These are phyloP conservation scores for Hepsetus odoe DNA, from an alignment of 2,113 vertebrate genomes.

Conservation along the genomic window DNA sequence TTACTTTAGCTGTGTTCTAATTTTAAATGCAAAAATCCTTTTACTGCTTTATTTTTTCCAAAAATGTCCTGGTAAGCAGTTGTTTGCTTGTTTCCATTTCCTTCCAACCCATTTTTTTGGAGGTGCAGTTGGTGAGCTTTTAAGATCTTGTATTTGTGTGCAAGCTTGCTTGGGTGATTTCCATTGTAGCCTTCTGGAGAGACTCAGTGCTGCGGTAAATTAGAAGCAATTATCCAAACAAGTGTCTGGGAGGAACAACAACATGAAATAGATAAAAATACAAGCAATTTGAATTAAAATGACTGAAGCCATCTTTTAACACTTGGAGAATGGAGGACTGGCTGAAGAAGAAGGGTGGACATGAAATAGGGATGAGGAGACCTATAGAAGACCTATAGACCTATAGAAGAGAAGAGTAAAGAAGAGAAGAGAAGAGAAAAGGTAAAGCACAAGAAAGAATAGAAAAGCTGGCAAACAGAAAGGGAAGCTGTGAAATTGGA, in stretches of 20 bases:
- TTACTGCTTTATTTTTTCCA: background rate
- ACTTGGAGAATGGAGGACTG: background rate
- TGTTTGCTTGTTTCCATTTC: too few species aligned
- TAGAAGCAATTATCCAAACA: slow-evolving; percentile 26
- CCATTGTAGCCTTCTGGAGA: background rate
- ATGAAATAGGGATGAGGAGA: background rate
- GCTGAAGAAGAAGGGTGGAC: slow-evolving; percentile 23
- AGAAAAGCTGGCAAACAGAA: slow-evolving; percentile 42
- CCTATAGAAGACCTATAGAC: background rate
- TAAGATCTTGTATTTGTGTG: background rate
- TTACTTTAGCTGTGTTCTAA: too few species aligned
- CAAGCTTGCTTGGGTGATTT: background rate
- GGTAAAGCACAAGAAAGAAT: background rate
- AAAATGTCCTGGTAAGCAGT: background rate
- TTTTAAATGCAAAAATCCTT: background rate
- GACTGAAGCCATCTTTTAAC: background rate
- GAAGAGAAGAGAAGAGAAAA: background rate
- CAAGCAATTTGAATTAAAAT: background rate
- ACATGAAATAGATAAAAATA: background rate
- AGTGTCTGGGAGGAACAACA: slow-evolving; percentile 15
- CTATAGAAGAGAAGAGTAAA: background rate
- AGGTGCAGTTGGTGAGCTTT: background rate
- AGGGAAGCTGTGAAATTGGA: slow-evolving; percentile 62
- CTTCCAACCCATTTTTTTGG: too few species aligned
- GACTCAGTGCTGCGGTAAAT: slow-evolving; percentile 11